These are phyloP conservation scores for Phalanger gymnotis DNA, from an alignment of 2,797 vertebrate genomes.

Conservation along the genomic window DNA sequence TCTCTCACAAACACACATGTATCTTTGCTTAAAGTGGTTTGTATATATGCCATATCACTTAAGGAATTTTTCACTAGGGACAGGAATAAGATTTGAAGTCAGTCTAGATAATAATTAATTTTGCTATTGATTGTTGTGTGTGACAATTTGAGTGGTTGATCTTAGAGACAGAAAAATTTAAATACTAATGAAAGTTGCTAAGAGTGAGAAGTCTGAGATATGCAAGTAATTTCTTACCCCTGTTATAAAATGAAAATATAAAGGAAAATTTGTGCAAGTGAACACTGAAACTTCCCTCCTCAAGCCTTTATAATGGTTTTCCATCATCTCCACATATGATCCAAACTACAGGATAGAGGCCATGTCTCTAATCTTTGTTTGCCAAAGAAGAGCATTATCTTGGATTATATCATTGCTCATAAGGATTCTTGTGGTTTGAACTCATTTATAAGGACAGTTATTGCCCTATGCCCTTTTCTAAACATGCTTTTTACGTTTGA, in stretches of 20 bases:
- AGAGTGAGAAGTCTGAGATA: neutral
- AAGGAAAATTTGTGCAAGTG: slow-evolving; percentile 42
- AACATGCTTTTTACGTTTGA: neutral
- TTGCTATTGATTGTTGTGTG: slow-evolving; percentile 22
- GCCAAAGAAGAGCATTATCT: neutral
- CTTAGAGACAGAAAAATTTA: slow-evolving; percentile 24
- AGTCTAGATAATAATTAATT: slow-evolving; percentile 24
- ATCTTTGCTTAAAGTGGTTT: slow-evolving; percentile 23
- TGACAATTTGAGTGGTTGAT: neutral
- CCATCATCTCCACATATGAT: slow-evolving; percentile 11
- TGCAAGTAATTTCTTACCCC: slow-evolving; percentile 17
- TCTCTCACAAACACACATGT: slow-evolving; percentile 1
- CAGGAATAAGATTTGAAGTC: slow-evolving; percentile 33
- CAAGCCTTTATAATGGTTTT: slow-evolving; percentile 23
- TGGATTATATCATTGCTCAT: neutral
- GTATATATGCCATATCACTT: neutral
- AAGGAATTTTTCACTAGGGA: neutral
- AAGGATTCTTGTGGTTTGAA: neutral
- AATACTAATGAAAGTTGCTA: slow-evolving; percentile 29
- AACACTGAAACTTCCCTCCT: slow-evolving; percentile 36
- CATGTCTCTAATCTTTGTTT: neutral
- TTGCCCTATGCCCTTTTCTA: neutral
- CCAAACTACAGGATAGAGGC: neutral
- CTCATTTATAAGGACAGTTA: neutral
- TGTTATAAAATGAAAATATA: slow-evolving; percentile 50